Evolutionary conservation across 2,113 vertebrate genomes (phyloP).

Genomic region (Rousettus leschenaultii): DNA sequence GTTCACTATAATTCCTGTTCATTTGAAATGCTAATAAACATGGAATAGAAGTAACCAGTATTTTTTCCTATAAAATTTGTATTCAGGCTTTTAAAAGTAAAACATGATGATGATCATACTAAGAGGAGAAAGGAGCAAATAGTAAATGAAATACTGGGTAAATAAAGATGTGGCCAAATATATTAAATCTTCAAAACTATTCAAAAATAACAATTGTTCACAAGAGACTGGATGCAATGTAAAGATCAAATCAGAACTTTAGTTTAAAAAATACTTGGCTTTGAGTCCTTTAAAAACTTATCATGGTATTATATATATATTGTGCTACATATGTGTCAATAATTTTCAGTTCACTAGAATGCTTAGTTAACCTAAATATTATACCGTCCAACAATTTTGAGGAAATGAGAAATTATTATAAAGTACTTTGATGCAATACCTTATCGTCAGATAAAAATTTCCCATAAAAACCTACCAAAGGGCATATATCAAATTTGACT

Average conservation of each 20-base stretch:
- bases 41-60: not conserved
- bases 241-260: not conserved
- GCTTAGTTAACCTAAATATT: not conserved
- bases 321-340: not conserved
- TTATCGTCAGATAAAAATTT: slow-evolving; percentile 10
- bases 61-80: not conserved
- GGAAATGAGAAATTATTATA: not conserved
- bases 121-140: not conserved
- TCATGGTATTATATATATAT: not conserved
- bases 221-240: not conserved
- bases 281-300: not conserved
- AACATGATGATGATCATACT: not conserved
- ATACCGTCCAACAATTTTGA: not conserved
- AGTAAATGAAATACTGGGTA: not conserved
- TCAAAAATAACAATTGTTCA: not conserved
- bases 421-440: not conserved
- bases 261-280: not conserved
- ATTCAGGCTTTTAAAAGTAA: not conserved
- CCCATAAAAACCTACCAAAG: not conserved
- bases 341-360: not conserved
- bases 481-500: not conserved
- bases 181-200: not conserved
- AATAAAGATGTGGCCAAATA: not conserved
- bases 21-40: not conserved
- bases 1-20: not conserved